phyloP scores from a whole-genome alignment of 2,113 vertebrate species.

The Ammodramus savannarum region DNA sequence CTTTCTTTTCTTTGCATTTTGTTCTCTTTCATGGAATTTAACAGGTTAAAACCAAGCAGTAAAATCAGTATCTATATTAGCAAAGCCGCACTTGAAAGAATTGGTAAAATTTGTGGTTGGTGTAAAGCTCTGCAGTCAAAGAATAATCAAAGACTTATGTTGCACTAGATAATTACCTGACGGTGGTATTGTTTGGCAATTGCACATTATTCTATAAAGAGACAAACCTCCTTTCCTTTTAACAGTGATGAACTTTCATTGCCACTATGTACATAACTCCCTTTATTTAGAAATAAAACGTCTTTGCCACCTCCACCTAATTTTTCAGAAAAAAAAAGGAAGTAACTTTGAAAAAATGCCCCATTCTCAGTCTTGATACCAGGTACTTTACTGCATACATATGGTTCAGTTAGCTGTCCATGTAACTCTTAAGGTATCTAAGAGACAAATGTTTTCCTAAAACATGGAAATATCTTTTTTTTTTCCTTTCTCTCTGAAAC shows the following conservation, averaged over 20 bases:
- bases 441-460: not conserved
- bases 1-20: not conserved
- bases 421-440: not conserved
- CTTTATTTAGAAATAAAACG: not conserved
- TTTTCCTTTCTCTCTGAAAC: not conserved
- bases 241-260: not conserved
- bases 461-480: not conserved
- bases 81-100: not conserved
- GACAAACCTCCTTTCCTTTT: not conserved
- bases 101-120: not conserved
- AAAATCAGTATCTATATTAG: not conserved
- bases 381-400: not conserved
- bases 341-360: not conserved
- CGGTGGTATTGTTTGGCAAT: fast-evolving
- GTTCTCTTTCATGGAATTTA: not conserved
- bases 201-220: not conserved
- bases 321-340: not conserved
- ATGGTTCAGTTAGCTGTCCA: not conserved
- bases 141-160: not conserved
- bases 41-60: not conserved
- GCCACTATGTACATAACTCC: not conserved
- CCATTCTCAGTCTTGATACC: not conserved
- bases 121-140: not conserved
- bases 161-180: not conserved
- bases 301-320: not conserved